Conservation (phyloP, 2,888 invertebrate species). For the Lepidonotus clava region DNA sequence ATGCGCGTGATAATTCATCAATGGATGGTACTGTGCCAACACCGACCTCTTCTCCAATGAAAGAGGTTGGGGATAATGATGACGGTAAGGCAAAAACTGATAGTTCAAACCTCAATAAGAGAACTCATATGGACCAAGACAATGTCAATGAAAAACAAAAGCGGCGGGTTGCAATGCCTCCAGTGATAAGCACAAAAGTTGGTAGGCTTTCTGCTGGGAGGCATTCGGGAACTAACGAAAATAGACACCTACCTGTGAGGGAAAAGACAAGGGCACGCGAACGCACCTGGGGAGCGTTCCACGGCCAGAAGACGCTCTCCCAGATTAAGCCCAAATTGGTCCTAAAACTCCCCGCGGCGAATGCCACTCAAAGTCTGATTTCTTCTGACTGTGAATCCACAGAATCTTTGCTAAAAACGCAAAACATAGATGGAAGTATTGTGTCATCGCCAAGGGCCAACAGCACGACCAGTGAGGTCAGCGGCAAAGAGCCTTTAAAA, state of each 20-base stretch:
- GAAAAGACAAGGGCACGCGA: not conserved
- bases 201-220: not conserved
- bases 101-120: too few relatives aligned
- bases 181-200: slow-evolving; percentile 13
- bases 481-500: not conserved
- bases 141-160: too few relatives aligned
- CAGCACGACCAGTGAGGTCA: not conserved
- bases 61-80: too few relatives aligned
- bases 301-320: slow-evolving; percentile 20
- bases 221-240: not conserved
- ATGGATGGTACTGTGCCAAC: too few relatives aligned
- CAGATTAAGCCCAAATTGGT: not conserved
- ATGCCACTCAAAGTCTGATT: not conserved
- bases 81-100: too few relatives aligned
- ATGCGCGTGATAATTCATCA: too few relatives aligned
- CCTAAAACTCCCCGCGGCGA: slow-evolving; percentile 1
- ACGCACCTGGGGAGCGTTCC: slow-evolving; percentile 33
- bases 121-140: too few relatives aligned
- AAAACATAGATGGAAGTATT: too few relatives aligned
- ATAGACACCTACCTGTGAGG: not conserved
- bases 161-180: slow-evolving; percentile 2
- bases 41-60: too few relatives aligned
- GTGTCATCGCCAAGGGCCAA: too few relatives aligned
- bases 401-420: too few relatives aligned
- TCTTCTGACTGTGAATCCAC: not conserved